These are phyloP conservation scores for Pristiophorus japonicus DNA, from an alignment of 2,113 vertebrate species.

Conservation along the genomic window DNA sequence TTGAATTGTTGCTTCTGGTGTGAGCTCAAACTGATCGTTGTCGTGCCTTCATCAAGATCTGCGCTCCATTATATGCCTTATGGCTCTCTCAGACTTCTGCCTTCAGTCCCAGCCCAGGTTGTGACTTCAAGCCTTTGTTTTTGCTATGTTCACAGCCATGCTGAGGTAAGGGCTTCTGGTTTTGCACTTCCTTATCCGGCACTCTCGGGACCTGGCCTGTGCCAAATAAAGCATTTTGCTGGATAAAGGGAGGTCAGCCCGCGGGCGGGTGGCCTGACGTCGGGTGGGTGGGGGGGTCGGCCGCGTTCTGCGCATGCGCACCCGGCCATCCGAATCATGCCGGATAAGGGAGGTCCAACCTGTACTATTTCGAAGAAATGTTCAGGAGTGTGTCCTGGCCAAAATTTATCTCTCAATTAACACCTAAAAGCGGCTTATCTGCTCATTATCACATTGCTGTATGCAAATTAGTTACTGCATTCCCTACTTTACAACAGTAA, in stretches of 20 bases:
- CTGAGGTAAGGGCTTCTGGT: neutral
- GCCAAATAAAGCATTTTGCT: too few relatives aligned
- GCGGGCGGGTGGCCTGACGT: too few relatives aligned
- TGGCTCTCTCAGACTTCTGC: neutral
- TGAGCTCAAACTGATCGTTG: neutral
- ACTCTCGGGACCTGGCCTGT: too few relatives aligned
- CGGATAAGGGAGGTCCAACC: too few relatives aligned
- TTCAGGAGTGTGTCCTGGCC: neutral
- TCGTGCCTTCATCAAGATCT: neutral
- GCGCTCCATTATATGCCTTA: neutral
- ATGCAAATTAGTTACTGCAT: too few relatives aligned
- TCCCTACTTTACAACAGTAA: neutral
- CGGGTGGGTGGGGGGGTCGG: too few relatives aligned
- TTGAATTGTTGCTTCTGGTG: neutral
- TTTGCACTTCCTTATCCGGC: too few relatives aligned
- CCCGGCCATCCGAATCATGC: too few relatives aligned
- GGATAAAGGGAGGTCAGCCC: too few relatives aligned
- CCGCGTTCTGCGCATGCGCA: too few relatives aligned
- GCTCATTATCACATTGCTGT: neutral
- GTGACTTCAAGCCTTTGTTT: neutral
- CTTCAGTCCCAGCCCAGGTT: neutral
- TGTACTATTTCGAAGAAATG: neutral
- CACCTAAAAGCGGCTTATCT: neutral
- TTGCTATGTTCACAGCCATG: neutral
- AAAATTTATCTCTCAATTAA: neutral